These are phyloP conservation scores for Spheniscus humboldti DNA, from an alignment of 2,797 vertebrate genomes.

Conservation along the genomic window DNA sequence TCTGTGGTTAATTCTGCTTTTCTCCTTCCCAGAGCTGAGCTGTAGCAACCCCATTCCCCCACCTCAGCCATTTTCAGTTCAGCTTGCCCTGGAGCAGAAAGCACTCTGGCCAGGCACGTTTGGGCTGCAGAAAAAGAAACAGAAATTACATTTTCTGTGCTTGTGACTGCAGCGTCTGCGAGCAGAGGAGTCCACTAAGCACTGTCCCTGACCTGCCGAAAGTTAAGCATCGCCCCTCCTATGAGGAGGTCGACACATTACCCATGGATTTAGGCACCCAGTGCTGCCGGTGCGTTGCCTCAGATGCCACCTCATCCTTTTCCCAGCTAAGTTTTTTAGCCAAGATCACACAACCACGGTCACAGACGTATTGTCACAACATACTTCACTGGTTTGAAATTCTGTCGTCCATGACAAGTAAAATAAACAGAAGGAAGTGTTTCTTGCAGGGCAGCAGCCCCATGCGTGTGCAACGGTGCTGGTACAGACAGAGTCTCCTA, in stretches of 20 bases:
- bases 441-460: neutral
- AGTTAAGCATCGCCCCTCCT: neutral
- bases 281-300: accelerated
- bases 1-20: neutral
- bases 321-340: neutral
- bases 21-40: neutral
- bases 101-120: accelerated
- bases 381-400: neutral
- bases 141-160: neutral
- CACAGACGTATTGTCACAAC: neutral
- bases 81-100: neutral
- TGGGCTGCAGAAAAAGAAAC: neutral
- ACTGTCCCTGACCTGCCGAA: accelerated
- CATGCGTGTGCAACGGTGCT: accelerated
- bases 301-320: neutral
- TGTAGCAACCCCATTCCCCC: neutral
- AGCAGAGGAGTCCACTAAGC: neutral
- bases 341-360: accelerated
- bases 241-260: accelerated
- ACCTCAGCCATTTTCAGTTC: neutral
- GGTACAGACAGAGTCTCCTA: neutral
- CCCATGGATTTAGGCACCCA: accelerated
- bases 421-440: neutral
- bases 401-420: neutral
- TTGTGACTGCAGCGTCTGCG: accelerated